Conservation (phyloP, 2,888 invertebrate species). For the Plagiodera versicolora region DNA sequence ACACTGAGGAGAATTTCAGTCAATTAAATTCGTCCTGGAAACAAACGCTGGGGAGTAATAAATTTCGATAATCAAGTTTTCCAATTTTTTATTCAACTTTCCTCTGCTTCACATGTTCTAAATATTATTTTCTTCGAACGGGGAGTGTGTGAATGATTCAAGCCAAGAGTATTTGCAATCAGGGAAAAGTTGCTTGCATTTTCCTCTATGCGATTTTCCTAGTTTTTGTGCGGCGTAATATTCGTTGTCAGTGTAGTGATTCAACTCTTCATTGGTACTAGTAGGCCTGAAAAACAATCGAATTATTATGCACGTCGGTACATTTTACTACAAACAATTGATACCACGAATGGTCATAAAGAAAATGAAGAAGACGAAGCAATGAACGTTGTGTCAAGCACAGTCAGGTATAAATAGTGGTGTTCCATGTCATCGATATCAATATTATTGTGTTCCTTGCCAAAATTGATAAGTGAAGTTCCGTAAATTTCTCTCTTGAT, state of each 20-base stretch:
- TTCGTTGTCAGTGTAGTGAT: constrained; percentile 44
- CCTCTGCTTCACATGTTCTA: background rate
- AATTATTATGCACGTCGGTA: too few species aligned
- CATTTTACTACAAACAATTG: too few species aligned
- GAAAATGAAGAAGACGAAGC: too few species aligned
- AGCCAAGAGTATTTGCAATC: constrained; percentile 34
- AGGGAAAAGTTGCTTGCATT: constrained; percentile 34
- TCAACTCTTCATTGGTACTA: constrained; percentile 45
- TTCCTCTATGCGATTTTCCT: constrained; percentile 48
- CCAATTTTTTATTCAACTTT: too few species aligned
- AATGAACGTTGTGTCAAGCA: too few species aligned
- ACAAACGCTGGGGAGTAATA: background rate
- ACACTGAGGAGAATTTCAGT: background rate
- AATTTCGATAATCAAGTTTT: too few species aligned
- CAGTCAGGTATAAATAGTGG: too few species aligned
- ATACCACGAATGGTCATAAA: too few species aligned
- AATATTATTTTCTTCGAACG: background rate
- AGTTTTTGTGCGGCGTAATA: constrained; percentile 61
- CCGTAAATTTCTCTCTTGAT: too few species aligned
- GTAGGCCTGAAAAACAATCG: constrained; percentile 54
- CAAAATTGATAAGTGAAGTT: too few species aligned
- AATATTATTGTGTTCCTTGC: too few species aligned
- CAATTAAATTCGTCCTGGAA: background rate
- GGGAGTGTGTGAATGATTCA: constrained; percentile 26
- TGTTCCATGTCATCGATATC: too few species aligned